These are phyloP conservation scores for Camarhynchus parvulus DNA, from an alignment of 2,113 vertebrate genomes.

Conservation along the genomic window DNA sequence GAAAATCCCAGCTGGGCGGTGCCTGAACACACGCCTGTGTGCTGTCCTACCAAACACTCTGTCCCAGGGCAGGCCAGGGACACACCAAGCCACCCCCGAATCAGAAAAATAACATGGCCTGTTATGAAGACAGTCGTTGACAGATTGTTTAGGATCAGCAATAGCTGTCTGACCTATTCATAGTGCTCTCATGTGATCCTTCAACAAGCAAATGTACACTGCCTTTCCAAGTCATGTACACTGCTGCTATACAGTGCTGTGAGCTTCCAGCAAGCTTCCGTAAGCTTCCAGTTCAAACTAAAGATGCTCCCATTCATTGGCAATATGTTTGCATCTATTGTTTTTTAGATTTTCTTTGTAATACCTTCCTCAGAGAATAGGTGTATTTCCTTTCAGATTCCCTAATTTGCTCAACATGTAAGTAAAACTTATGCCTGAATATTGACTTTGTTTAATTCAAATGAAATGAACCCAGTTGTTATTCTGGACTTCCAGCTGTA, in stretches of 20 bases:
- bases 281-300: background rate
- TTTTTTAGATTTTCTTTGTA: background rate
- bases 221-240: slow-evolving; percentile 34
- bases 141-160: slow-evolving; percentile 44
- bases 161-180: slow-evolving; percentile 51
- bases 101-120: background rate
- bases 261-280: background rate
- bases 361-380: background rate
- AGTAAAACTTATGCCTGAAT: slow-evolving; percentile 56
- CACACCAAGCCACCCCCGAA: background rate
- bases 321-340: background rate
- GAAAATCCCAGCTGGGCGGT: background rate
- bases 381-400: background rate
- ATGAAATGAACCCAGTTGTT: slow-evolving; percentile 67
- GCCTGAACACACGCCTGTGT: background rate
- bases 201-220: background rate
- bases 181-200: slow-evolving; percentile 46
- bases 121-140: background rate
- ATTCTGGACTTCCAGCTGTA: slow-evolving; percentile 69
- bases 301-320: background rate
- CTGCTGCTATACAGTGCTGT: background rate
- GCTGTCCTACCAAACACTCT: background rate
- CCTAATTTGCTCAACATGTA: slow-evolving; percentile 4
- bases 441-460: slow-evolving; percentile 68
- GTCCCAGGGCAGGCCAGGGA: background rate